Percentiles rank a stretch among this genome's conserved stretches.
These are phyloP conservation scores for Homarus americanus DNA, from an alignment of 1,140 invertebrate genomes.

Conservation along the genomic window DNA sequence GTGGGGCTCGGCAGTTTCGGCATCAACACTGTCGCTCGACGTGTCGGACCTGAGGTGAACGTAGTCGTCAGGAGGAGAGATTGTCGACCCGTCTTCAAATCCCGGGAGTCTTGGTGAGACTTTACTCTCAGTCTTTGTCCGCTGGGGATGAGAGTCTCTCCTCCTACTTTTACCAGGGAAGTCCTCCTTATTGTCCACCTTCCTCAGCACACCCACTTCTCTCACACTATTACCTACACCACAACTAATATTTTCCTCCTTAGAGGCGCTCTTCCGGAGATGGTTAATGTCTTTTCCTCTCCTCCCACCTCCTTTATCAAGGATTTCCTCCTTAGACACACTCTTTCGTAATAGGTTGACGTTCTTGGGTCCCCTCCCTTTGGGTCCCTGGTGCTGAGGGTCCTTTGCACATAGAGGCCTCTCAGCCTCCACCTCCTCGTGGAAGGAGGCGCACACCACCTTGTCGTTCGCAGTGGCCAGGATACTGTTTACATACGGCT, in stretches of 20 bases:
- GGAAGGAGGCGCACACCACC: constrained; percentile 75
- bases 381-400: not conserved
- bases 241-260: not conserved
- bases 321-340: not conserved
- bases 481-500: constrained; percentile 76
- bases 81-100: not conserved
- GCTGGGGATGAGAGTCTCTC: not conserved
- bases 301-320: not conserved
- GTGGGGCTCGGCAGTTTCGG: not conserved
- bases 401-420: not conserved
- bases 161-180: not conserved
- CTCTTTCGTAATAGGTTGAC: constrained; percentile 22
- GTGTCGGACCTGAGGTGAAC: not conserved
- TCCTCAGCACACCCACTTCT: not conserved
- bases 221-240: not conserved
- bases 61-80: not conserved
- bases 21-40: not conserved
- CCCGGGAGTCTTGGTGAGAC: not conserved
- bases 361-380: not conserved
- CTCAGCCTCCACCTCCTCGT: constrained; percentile 43
- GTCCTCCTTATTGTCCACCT: not conserved
- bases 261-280: constrained; percentile 31
- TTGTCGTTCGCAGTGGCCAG: constrained; percentile 75
- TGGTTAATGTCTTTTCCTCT: constrained; percentile 9
- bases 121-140: not conserved